Evolutionary conservation across 2,797 vertebrate species (phyloP).

Genomic region (Garrulus glandarius): DNA sequence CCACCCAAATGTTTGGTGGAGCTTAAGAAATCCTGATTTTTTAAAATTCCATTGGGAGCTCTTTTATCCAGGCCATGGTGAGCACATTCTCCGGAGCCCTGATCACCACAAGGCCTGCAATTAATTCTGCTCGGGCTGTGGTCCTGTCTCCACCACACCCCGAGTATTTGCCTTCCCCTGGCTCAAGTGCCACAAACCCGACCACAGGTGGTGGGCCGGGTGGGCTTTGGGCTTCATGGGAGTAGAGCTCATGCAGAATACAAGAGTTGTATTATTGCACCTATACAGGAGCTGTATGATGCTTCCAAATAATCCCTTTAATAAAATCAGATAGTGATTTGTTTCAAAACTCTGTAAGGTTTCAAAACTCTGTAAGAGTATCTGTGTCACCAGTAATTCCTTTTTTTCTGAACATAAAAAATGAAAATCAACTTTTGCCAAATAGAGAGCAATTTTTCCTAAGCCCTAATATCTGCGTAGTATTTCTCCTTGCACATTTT

Average conservation of each 20-base stretch:
- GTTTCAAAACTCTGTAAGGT: background rate
- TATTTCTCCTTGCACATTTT: background rate
- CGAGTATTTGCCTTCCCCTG: background rate
- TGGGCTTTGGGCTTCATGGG: background rate
- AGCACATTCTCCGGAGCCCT: background rate
- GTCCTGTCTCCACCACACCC: background rate
- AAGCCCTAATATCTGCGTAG: background rate
- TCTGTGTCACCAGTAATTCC: background rate
- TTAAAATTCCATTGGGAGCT: background rate
- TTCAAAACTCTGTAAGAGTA: background rate
- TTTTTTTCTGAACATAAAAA: background rate
- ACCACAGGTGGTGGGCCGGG: background rate
- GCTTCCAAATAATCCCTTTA: background rate
- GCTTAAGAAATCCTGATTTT: background rate
- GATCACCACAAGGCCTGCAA: background rate
- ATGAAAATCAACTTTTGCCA: background rate
- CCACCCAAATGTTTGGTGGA: background rate
- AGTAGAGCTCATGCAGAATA: background rate
- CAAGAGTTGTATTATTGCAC: background rate
- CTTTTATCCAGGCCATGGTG: background rate
- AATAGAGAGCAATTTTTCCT: background rate
- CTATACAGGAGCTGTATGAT: background rate
- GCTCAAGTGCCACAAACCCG: background rate
- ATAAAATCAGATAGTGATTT: background rate
- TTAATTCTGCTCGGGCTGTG: background rate